Conservation (phyloP, 2,113 vertebrate genomes). For the Odobenus rosmarus region DNA sequence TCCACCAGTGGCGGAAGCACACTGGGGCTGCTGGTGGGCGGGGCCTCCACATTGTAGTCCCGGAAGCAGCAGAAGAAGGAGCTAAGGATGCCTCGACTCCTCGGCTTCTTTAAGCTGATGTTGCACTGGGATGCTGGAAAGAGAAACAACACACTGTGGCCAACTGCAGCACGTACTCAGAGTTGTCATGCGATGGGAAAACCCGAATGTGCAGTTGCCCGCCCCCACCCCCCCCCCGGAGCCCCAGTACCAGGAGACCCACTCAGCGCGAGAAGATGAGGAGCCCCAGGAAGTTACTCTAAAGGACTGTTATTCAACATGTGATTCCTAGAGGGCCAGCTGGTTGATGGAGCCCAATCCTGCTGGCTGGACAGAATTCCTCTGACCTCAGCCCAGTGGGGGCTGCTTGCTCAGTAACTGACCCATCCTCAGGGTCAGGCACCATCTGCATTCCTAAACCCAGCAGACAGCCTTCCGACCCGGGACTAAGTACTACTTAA, state of each 20-base stretch:
- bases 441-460: background rate
- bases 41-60: slow-evolving; percentile 95
- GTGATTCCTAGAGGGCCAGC: background rate
- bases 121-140: slow-evolving; percentile 91
- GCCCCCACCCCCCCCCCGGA: background rate
- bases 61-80: slow-evolving; percentile 99
- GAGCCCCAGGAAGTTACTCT: background rate
- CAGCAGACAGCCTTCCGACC: background rate
- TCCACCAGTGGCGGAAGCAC: slow-evolving; percentile 92
- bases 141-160: background rate
- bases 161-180: background rate
- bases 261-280: fast-evolving
- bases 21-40: slow-evolving; percentile 91
- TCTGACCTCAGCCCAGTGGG: slow-evolving; percentile 15
- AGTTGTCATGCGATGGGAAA: fast-evolving
- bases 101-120: slow-evolving; percentile 96
- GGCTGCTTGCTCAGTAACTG: background rate
- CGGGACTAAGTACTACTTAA: background rate
- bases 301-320: background rate
- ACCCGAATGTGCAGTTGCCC: fast-evolving
- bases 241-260: background rate
- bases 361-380: background rate
- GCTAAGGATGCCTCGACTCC: slow-evolving; percentile 96
- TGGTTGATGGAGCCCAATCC: background rate
- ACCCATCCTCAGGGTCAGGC: background rate